phyloP scores from a whole-genome alignment of 2,888 invertebrate species.

The Machimus rusticus region DNA sequence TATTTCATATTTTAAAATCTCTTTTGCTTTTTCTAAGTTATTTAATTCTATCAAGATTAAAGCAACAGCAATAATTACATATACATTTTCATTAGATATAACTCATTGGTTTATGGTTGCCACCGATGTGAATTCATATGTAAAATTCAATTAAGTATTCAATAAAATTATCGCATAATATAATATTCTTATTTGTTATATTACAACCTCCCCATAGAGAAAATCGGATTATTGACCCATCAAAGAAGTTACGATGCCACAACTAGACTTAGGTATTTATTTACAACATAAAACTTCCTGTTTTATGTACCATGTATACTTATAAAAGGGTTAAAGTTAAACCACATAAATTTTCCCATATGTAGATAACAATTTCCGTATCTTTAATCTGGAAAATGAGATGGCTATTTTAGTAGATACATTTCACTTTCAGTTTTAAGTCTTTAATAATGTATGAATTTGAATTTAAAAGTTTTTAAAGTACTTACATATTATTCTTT shows the following conservation, averaged over 20 bases:
- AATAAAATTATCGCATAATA: too few relatives aligned
- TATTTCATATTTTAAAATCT: too few relatives aligned
- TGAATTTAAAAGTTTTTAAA: too few relatives aligned
- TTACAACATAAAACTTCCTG: not conserved
- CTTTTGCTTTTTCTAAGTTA: too few relatives aligned
- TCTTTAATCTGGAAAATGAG: not conserved
- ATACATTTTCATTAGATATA: not conserved
- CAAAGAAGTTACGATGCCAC: not conserved
- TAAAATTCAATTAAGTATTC: too few relatives aligned
- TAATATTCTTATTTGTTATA: not conserved
- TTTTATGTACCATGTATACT: too few relatives aligned
- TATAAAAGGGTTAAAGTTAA: not conserved
- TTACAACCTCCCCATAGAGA: not conserved
- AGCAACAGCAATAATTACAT: not conserved
- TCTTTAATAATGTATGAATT: too few relatives aligned
- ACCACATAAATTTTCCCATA: not conserved
- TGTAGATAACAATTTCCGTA: not conserved
- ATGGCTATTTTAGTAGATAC: not conserved
- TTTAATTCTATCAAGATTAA: not conserved
- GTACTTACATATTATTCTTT: too few relatives aligned
- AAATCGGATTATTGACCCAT: not conserved
- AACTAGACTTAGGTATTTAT: not conserved
- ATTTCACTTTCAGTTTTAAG: not conserved
- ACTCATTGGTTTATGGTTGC: not conserved
- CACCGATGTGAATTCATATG: too few relatives aligned